Base-by-base conservation (phyloP, 2,113 vertebrate species). In the Bambusicola thoracicus region DNA sequence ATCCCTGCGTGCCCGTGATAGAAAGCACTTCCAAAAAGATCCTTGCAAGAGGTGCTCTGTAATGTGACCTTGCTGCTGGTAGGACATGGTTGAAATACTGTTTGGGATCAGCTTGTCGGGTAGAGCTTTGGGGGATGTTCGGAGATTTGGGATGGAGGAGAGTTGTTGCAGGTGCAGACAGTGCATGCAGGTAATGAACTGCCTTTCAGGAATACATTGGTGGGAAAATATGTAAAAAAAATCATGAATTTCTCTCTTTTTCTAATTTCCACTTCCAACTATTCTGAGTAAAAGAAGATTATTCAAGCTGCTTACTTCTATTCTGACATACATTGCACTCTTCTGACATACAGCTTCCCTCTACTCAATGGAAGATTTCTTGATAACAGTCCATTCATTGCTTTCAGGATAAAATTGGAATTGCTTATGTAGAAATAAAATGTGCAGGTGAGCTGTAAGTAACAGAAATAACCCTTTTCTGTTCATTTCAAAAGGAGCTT, bases 1-100 rank as follows among this genome's bases (percentile, higher is more conserved):
- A 61, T 44, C 32, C 0, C 53, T 1, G 41, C 4, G 81, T 59
- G 38, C 4, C 80, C 1, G 11, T 1, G 8, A 0, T 0, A 20
- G 59, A 8, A 8, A 17, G 22, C 32, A 0, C 3, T 25, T 19
- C 40, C 67, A 34, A 66, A 51, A 24, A 56, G 25, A 29, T 16
- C 19, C 21, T 46, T 14, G 3, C 21, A 13, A 12, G 51, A 24
- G 5, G 4, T 19, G n/a, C 36, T 29, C 7, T 30, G 11, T 43
- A 18, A 29, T 7, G 75, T 34, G 27, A 8, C 20, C 76, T 13
- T 44, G 46, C 46, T 79, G 63, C 49, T 81, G 8, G n/a, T 27
- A 38, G 58, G 55, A 21, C 19, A 13, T 8, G 14, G 49, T n/a
- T 62, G 20, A 67, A 49, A 13, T 49, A 2, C 2, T 30, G 59